phyloP scores from a whole-genome alignment of 2,888 invertebrate species.

The Myopa tessellatipennis region DNA sequence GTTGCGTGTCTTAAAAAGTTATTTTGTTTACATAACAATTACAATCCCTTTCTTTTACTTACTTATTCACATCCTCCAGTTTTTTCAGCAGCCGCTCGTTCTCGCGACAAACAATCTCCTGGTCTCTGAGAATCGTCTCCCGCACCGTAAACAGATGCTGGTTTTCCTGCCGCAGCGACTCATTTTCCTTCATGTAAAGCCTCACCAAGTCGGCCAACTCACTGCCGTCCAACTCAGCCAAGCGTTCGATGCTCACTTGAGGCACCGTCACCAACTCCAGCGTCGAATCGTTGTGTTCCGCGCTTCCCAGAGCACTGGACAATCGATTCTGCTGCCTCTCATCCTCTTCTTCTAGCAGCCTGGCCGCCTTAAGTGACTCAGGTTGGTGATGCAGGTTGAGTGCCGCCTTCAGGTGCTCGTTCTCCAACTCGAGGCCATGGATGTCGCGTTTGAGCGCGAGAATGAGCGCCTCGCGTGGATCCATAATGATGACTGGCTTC shows the following conservation, averaged over 20 bases:
- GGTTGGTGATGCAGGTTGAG: constrained; percentile 77
- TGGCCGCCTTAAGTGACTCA: constrained; percentile 64
- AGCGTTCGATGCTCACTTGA: constrained; percentile 77
- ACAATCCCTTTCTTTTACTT: constrained; percentile 66
- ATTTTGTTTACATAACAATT: too few species aligned
- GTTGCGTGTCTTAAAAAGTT: too few species aligned
- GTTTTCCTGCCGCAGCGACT: constrained; percentile 84
- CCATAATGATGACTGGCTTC: constrained; percentile 94
- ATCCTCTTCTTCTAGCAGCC: constrained; percentile 26
- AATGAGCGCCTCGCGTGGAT: constrained; percentile 91
- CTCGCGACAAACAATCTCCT: constrained; percentile 89
- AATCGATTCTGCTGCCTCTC: constrained; percentile 32
- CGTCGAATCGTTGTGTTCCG: constrained; percentile 44
- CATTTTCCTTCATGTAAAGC: constrained; percentile 86
- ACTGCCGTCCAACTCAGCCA: constrained; percentile 79
- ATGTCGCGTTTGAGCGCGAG: constrained; percentile 89
- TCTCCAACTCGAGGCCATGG: constrained; percentile 85
- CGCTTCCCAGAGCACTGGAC: constrained; percentile 42
- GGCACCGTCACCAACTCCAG: constrained; percentile 66
- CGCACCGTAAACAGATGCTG: constrained; percentile 83
- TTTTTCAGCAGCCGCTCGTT: constrained; percentile 90
- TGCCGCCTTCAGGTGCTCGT: constrained; percentile 85
- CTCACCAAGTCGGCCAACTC: constrained; percentile 87
- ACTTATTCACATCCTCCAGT: constrained; percentile 89
- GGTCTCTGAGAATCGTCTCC: constrained; percentile 86